Base-by-base conservation (phyloP, 2,888 invertebrate genomes). In the Tethea ocularis region DNA sequence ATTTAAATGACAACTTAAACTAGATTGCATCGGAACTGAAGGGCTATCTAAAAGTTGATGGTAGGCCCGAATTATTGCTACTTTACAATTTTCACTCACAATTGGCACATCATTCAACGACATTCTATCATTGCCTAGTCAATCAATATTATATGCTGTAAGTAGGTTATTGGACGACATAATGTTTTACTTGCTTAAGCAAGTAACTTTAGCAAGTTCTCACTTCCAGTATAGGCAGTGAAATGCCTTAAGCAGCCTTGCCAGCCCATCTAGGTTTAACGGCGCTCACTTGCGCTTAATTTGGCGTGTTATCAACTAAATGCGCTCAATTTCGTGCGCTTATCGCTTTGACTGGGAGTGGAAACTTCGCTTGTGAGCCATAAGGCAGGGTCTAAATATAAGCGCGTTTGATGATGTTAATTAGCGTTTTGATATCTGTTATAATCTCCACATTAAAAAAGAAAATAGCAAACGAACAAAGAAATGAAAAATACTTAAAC, bases 291-390 rank as follows among this genome's bases (percentile, higher is more conserved):
- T 67, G 59, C 73, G 60, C 68, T 69, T 72, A 73, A 75, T 73
- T 66, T 59, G 57, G 61, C 59, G 55, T 63, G 72, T 73, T 73
- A 74, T 66, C 70, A 68, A 60, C 60, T 60, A 68, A 75, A 72
- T 65, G 72, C 67, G 63, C 67, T 62, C 67, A 70, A 73, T 75
- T 70, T 61, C 57, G 62, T 62, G 55, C 63, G 66, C 71, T 74
- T 75, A 75, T 74, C 74, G 66, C 52, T 53, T 22, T 68, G 71
- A 73, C 68, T 67, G 64, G 22, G 23, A 59, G 33, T 58, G 66
- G 71, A 65, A 74, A 74, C 66, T 74, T 75, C 62, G 68, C 70
- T 68, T 70, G 73, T 71, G 71, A 73, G 59, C 57, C 61, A 62
- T 61, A 59, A 41, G 53, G 64, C 51, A 56, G 59, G 67, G 66